Conservation (phyloP, 2,113 vertebrate species). For the Capreolus pygargus region DNA sequence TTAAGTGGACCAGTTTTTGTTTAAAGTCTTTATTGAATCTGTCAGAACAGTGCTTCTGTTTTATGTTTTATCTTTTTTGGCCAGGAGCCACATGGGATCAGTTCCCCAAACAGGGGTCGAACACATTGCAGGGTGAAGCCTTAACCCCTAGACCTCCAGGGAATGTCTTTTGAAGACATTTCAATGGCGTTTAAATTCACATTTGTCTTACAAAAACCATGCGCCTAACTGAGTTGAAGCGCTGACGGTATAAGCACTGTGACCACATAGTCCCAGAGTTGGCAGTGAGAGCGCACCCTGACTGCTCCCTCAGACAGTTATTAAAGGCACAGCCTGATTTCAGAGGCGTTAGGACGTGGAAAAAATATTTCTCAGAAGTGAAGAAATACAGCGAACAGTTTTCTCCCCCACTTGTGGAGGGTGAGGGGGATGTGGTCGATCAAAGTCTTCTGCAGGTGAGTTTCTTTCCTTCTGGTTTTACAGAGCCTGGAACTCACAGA, state of each 20-base stretch:
- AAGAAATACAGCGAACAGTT: neutral
- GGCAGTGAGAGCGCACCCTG: neutral
- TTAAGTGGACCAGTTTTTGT: neutral
- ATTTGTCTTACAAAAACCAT: neutral
- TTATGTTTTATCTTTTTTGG: neutral
- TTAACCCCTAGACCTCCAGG: neutral
- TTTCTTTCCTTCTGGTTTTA: conserved; percentile 28
- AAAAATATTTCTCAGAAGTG: neutral
- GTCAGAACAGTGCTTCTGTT: neutral
- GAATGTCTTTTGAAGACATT: neutral
- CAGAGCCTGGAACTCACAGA: neutral
- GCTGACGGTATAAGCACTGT: neutral
- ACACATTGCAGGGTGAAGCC: neutral
- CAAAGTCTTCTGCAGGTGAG: neutral
- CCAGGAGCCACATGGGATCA: neutral
- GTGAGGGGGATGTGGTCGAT: neutral
- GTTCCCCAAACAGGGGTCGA: neutral
- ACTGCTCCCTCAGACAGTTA: neutral
- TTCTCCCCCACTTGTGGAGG: neutral
- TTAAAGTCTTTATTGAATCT: neutral
- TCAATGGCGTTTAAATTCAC: neutral
- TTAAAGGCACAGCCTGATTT: neutral
- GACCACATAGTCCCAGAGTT: neutral
- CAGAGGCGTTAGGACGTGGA: neutral
- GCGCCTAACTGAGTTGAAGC: neutral